Conservation (phyloP, 2,888 invertebrate species). For the Tetranychus piercei region DNA sequence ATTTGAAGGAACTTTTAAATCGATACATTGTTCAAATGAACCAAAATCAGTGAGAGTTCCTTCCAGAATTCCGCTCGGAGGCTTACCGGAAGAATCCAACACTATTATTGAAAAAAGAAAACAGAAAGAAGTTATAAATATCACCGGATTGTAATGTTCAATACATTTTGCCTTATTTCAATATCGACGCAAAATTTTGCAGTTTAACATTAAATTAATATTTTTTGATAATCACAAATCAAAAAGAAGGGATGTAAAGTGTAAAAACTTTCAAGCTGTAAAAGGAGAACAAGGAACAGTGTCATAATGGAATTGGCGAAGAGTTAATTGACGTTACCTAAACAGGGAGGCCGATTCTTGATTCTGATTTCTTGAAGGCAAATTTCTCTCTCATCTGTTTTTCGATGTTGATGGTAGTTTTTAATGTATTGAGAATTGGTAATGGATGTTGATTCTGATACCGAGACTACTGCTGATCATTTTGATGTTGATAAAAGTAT, state of each 20-base stretch:
- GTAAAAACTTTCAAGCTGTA: background rate
- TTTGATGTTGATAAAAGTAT: background rate
- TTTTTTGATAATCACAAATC: too few relatives aligned
- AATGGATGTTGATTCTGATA: background rate
- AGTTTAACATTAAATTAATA: too few relatives aligned
- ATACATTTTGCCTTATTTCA: too few relatives aligned
- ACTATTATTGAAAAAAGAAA: conserved; percentile 16
- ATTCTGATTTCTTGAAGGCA: background rate
- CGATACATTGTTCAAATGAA: conserved; percentile 31
- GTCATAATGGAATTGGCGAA: background rate
- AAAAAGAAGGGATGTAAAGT: too few relatives aligned
- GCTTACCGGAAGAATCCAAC: conserved; percentile 21
- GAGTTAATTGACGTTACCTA: background rate
- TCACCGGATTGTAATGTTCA: too few relatives aligned
- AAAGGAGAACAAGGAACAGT: background rate
- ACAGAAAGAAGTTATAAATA: background rate
- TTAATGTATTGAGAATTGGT: background rate
- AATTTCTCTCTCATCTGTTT: background rate
- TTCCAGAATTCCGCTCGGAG: conserved; percentile 31
- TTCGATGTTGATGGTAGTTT: background rate
- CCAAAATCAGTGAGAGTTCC: conserved; percentile 33
- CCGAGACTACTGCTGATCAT: too few relatives aligned
- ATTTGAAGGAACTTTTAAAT: conserved; percentile 9
- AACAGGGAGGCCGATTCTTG: background rate
- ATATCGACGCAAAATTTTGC: too few relatives aligned